These are phyloP conservation scores for Molanna angustata DNA, from an alignment of 2,888 invertebrate species.

Conservation along the genomic window DNA sequence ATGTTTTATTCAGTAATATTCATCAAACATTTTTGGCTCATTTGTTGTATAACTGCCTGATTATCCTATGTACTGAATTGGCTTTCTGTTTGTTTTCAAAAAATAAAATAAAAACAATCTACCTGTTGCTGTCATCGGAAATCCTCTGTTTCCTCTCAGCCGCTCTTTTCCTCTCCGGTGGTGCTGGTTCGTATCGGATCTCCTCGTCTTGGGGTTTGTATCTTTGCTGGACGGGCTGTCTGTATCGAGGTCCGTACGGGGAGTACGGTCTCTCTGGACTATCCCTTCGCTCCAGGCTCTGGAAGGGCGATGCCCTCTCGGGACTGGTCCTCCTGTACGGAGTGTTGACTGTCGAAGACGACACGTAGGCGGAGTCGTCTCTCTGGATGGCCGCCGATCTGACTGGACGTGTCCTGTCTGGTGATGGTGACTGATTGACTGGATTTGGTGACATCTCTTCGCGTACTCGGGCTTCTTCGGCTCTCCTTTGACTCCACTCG, in stretches of 20 bases:
- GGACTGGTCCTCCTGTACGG: conserved; percentile 53
- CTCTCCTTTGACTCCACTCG: conserved; percentile 73
- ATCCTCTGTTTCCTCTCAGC: conserved; percentile 54
- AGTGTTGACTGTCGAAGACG: conserved; percentile 57
- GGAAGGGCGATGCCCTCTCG: conserved; percentile 43
- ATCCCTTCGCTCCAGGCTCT: conserved; percentile 40
- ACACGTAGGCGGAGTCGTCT: conserved; percentile 58
- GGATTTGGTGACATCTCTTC: conserved; percentile 50
- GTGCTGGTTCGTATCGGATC: conserved; percentile 49
- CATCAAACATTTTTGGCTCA: too few species aligned
- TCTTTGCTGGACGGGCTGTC: conserved; percentile 32
- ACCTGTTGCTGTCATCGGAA: conserved; percentile 49
- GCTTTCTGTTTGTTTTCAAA: too few species aligned
- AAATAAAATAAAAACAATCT: too few species aligned
- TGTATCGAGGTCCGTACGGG: conserved; percentile 24
- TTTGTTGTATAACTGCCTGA: too few species aligned
- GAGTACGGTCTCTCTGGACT: conserved; percentile 44
- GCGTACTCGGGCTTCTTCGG: conserved; percentile 52
- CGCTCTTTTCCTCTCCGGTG: conserved; percentile 65
- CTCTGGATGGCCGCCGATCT: conserved; percentile 48
- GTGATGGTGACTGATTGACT: conserved; percentile 47
- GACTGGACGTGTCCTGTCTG: conserved; percentile 46
- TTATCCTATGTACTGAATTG: too few species aligned
- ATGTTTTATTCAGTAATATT: too few species aligned
- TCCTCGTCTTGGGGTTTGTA: conserved; percentile 51